Evolutionary conservation across 1,140 invertebrate genomes (phyloP).

Genomic region (Brachystomella parvula): DNA sequence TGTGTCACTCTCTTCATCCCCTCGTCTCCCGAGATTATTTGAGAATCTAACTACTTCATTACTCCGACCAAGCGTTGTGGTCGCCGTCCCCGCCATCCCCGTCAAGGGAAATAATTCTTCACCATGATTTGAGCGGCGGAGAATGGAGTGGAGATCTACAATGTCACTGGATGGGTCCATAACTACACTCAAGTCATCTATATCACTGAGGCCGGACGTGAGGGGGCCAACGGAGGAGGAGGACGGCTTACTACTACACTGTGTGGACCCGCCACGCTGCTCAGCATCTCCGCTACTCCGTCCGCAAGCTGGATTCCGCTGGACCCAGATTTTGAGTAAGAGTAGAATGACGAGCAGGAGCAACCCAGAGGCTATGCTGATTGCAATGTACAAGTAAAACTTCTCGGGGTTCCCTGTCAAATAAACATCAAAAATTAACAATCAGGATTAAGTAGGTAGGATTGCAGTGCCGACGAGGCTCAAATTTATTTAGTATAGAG

Average conservation of each 20-base stretch:
- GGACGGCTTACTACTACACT: neutral
- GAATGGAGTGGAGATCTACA: conserved; percentile 34
- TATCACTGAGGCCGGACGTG: conserved; percentile 34
- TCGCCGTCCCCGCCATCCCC: neutral
- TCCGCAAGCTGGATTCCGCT: neutral
- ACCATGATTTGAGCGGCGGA: conserved; percentile 19
- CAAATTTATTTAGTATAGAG: neutral
- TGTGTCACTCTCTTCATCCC: conserved; percentile 24
- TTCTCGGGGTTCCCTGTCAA: conserved; percentile 64
- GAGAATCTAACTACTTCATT: conserved; percentile 34
- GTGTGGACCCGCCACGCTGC: neutral
- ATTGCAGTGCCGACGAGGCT: neutral
- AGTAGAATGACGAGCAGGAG: conserved; percentile 59
- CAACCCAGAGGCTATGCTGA: conserved; percentile 59
- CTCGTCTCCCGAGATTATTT: conserved; percentile 22
- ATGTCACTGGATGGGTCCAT: conserved; percentile 20
- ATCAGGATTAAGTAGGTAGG: too few species aligned
- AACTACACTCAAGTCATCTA: conserved; percentile 36
- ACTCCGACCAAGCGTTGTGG: conserved; percentile 20
- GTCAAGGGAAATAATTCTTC: conserved; percentile 15
- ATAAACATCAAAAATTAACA: conserved; percentile 13
- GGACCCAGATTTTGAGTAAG: conserved; percentile 24
- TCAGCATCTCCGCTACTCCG: neutral
- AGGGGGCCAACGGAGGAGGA: conserved; percentile 22
- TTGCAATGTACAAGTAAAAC: conserved; percentile 64